These are phyloP conservation scores for Petrocephalus microphthalmus DNA, from an alignment of 2,113 vertebrate genomes.

Conservation along the genomic window DNA sequence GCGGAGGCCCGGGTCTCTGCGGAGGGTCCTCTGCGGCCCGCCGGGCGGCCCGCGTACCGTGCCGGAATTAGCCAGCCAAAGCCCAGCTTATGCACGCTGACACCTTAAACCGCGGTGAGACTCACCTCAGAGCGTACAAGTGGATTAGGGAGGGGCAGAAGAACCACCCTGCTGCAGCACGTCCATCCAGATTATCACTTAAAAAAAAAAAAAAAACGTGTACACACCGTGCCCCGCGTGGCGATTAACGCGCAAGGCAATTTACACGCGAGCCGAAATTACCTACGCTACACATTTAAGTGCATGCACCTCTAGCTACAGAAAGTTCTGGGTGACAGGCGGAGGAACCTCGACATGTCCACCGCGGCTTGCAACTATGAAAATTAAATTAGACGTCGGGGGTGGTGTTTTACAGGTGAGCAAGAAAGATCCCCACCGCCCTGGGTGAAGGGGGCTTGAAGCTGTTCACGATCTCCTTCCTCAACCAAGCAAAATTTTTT, in stretches of 20 bases:
- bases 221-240: background rate
- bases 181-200: background rate
- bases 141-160: background rate
- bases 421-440: background rate
- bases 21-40: background rate
- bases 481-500: background rate
- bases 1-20: background rate
- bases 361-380: background rate
- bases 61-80: background rate
- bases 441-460: background rate
- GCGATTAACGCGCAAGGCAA: background rate
- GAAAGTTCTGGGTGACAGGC: background rate
- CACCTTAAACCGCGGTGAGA: background rate
- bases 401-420: background rate
- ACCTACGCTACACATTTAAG: background rate
- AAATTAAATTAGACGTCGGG: background rate
- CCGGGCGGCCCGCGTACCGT: background rate
- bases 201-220: background rate
- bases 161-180: background rate
- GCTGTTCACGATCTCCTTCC: too few species aligned
- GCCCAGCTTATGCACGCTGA: background rate
- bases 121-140: background rate
- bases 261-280: background rate
- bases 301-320: background rate
- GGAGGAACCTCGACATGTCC: background rate